Evolutionary conservation across 2,888 invertebrate species (phyloP), one percentile per base, ranked within the genome.

Genomic region (Dolichomitus sp.): DNA sequence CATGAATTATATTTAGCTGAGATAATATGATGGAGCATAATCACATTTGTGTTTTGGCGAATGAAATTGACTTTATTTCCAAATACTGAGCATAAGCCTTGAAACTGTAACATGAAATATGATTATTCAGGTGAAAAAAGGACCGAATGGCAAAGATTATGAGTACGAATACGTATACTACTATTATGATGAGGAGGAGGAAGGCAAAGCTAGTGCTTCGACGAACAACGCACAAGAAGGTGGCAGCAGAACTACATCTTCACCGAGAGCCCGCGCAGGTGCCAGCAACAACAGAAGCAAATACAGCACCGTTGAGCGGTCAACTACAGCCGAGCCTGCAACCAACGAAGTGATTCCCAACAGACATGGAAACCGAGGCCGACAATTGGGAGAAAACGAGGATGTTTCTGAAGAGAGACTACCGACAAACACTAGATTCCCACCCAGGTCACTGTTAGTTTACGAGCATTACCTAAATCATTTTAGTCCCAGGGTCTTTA

Each of bases 91-190:
- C 6, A 14, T 19, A 6, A 17, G 4, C 6, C 19, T 50, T 52
- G 52, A 52, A 19, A 23, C 19, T 23, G 2, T 19, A 52, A 1
- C 17, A 48, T 59, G 4, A 52, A 23, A 57, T 27, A n/a, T 81
- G 96, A 97, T 75, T 30, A 3, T 30, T 23, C 96, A 98, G 95
- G 96, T 98, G 42, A 97, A 98, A 90, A 98, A 98, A 91, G 98
- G 97, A 14, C 97, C 97, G 1, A 98, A 98, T 90, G 98, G 98
- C 1, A 97, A 98, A 93, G 98, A 98, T 91, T 98, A 98, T 90
- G 98, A 98, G 93, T 98, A 98, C 90, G 98, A 98, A 92, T 98
- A 98, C 91, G 97, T 98, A 33, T 98, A 98, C 91, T 98, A 98
- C 91, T 98, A 98, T 89, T 97, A 97, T 88, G 97, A 98, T 88